Evolutionary conservation across 2,888 invertebrate species (phyloP).

Genomic region (Dione juno): DNA sequence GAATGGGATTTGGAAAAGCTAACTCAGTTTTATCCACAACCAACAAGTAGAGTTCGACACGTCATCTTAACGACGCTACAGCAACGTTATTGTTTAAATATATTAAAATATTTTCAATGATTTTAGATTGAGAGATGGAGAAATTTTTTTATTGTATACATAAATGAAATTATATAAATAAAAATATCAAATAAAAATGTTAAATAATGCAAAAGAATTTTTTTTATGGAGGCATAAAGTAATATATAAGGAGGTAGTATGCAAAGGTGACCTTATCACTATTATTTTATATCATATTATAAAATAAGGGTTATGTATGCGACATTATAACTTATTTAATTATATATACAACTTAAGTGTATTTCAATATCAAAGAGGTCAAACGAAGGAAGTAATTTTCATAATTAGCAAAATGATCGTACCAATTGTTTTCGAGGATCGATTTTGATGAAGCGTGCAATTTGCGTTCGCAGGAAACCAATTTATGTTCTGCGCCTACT

Average conservation of each 20-base stretch:
- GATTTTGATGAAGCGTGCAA: slow-evolving; percentile 55
- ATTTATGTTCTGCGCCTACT: slow-evolving; percentile 61
- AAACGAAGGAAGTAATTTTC: slow-evolving; percentile 32
- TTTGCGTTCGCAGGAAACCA: slow-evolving; percentile 69
- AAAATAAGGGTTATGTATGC: too few relatives aligned
- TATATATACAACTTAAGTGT: neutral
- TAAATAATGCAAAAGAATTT: too few relatives aligned
- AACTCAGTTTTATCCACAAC: neutral
- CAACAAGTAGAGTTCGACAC: neutral
- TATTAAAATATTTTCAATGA: too few relatives aligned
- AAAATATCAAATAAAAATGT: too few relatives aligned
- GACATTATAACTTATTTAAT: too few relatives aligned
- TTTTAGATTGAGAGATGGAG: too few relatives aligned
- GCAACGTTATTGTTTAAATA: neutral
- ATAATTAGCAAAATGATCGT: slow-evolving; percentile 33
- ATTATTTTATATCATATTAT: too few relatives aligned
- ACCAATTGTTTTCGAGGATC: slow-evolving; percentile 51
- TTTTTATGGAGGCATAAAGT: too few relatives aligned
- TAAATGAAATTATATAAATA: too few relatives aligned
- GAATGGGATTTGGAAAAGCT: neutral
- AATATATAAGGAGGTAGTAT: too few relatives aligned
- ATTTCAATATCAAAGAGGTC: slow-evolving; percentile 27
- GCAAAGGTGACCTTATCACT: too few relatives aligned
- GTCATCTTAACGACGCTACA: neutral
- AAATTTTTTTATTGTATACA: too few relatives aligned